Percentiles rank a stretch among this genome's conserved stretches.
These are phyloP conservation scores for Apistogramma diplotaenia DNA, from an alignment of 2,113 vertebrate species.

Conservation along the genomic window DNA sequence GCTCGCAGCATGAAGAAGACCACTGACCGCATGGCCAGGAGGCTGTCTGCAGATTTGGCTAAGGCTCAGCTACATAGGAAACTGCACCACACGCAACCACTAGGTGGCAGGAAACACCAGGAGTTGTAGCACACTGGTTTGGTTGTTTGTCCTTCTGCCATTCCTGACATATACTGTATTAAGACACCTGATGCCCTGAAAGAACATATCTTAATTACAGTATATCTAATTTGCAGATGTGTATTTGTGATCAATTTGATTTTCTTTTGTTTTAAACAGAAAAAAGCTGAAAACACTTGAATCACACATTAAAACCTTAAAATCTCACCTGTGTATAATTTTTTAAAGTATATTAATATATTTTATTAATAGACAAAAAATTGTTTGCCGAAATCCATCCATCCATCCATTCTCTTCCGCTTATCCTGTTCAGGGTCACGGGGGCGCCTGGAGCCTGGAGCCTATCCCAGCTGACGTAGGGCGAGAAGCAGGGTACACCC, in stretches of 20 bases:
- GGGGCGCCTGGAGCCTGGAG: too few species aligned
- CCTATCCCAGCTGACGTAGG: too few species aligned
- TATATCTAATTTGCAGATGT: neutral
- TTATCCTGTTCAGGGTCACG: too few species aligned
- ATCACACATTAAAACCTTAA: neutral
- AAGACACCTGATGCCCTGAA: neutral
- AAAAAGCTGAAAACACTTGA: neutral
- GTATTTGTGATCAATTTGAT: neutral
- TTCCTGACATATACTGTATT: neutral
- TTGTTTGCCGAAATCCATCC: too few species aligned
- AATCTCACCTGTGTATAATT: neutral
- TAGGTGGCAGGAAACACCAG: conserved; percentile 46
- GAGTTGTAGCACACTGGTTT: neutral
- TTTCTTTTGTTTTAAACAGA: conserved; percentile 17
- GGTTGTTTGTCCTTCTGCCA: neutral
- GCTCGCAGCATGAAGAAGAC: conserved; percentile 85
- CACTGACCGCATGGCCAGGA: conserved; percentile 85
- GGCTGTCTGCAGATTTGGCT: conserved; percentile 83
- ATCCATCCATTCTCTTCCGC: too few species aligned
- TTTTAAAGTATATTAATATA: neutral
- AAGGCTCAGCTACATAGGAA: conserved; percentile 71
- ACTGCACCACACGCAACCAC: conserved; percentile 27
- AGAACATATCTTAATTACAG: neutral
- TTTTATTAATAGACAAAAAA: neutral
- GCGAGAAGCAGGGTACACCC: too few species aligned